Evolutionary conservation across 2,888 invertebrate species (phyloP).

Genomic region (Tribolium freemani): DNA sequence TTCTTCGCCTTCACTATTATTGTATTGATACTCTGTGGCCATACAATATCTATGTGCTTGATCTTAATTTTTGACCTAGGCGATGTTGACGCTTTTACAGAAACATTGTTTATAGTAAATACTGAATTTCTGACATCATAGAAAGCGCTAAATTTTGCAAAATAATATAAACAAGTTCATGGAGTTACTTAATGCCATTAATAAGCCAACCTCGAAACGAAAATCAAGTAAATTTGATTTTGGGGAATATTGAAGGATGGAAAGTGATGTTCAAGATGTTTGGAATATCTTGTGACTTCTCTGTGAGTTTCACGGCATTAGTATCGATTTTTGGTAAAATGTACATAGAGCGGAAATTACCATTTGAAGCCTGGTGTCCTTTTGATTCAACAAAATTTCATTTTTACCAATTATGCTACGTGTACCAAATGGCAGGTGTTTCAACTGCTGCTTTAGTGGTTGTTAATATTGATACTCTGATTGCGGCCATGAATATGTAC

Average conservation of each 20-base stretch:
- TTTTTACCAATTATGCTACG: slow-evolving; percentile 7
- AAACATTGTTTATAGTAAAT: not conserved
- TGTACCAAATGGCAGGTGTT: not conserved
- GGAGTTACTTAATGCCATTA: not conserved
- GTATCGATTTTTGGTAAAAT: not conserved
- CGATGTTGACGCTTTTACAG: not conserved
- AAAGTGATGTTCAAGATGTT: not conserved
- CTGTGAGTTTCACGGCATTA: not conserved
- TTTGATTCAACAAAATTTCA: slow-evolving; percentile 2
- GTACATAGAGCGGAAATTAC: not conserved
- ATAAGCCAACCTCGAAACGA: not conserved
- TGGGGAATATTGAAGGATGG: not conserved
- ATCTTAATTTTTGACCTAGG: not conserved
- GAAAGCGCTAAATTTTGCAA: not conserved
- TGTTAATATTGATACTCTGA: not conserved
- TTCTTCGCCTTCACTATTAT: not conserved
- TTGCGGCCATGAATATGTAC: not conserved
- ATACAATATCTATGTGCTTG: not conserved
- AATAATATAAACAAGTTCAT: not conserved
- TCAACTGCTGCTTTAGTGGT: not conserved
- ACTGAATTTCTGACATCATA: not conserved
- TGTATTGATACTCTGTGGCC: not conserved
- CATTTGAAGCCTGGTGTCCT: slow-evolving; percentile 19
- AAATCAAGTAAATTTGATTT: not conserved
- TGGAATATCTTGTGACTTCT: too few relatives aligned